Evolutionary conservation across 2,113 vertebrate genomes (phyloP).

Genomic region (Philantomba maxwellii): DNA sequence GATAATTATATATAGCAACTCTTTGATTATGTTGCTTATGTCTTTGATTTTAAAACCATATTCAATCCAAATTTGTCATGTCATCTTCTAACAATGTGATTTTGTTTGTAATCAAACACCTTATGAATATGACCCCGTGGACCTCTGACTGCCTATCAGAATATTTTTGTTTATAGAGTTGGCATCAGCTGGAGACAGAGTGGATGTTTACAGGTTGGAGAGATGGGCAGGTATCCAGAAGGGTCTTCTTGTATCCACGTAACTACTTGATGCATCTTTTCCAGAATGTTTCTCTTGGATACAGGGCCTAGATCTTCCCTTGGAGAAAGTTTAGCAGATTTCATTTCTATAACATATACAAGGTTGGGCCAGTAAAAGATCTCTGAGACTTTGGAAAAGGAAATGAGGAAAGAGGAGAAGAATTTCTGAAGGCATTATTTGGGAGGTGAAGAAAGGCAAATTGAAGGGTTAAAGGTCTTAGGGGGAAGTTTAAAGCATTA

Average conservation of each 20-base stretch:
- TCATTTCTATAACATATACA: background rate
- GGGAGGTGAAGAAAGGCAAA: background rate
- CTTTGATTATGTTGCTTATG: background rate
- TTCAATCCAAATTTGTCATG: background rate
- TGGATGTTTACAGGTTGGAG: background rate
- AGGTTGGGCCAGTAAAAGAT: background rate
- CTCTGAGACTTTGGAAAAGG: background rate
- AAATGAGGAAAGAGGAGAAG: background rate
- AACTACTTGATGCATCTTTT: background rate
- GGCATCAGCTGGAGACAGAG: background rate
- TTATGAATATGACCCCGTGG: background rate
- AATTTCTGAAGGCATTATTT: background rate
- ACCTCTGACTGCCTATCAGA: background rate
- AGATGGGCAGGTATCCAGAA: background rate
- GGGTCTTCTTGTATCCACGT: background rate
- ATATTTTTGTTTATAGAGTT: background rate
- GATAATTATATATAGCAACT: background rate
- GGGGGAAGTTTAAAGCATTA: background rate
- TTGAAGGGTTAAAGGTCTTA: background rate
- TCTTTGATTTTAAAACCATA: background rate
- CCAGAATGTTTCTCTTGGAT: background rate
- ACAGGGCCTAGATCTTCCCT: background rate
- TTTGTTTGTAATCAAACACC: background rate
- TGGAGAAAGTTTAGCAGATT: background rate
- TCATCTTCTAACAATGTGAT: background rate